Evolutionary conservation across 2,797 vertebrate species (phyloP).

Genomic region (Ctenopoma kingsleyae): DNA sequence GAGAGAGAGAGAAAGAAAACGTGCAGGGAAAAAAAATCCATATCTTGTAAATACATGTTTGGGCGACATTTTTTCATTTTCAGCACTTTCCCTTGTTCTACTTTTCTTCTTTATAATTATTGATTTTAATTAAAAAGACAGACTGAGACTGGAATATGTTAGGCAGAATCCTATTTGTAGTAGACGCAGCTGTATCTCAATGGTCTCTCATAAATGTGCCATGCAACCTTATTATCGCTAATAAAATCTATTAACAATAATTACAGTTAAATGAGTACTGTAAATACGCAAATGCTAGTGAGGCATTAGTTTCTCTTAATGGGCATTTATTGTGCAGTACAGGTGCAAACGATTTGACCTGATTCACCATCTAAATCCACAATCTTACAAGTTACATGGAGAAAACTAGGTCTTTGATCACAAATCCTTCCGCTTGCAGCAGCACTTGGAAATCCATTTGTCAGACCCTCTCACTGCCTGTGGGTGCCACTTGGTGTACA

Average conservation of each 20-base stretch:
- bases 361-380: slow-evolving; percentile 33
- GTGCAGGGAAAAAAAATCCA: slow-evolving; percentile 77
- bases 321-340: slow-evolving; percentile 13
- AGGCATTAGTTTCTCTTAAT: slow-evolving; percentile 20
- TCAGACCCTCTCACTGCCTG: slow-evolving; percentile 44
- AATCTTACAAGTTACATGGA: slow-evolving; percentile 3
- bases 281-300: not conserved
- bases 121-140: slow-evolving; percentile 85
- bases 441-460: slow-evolving; percentile 59
- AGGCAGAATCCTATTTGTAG: slow-evolving; percentile 40
- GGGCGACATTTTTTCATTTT: slow-evolving; percentile 68
- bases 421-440: slow-evolving; percentile 49
- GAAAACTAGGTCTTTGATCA: slow-evolving; percentile 40
- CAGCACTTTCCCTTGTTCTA: slow-evolving; percentile 66
- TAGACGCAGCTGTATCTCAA: slow-evolving; percentile 44
- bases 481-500: slow-evolving; percentile 35
- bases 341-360: slow-evolving; percentile 21
- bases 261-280: slow-evolving; percentile 1
- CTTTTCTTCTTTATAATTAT: slow-evolving; percentile 79
- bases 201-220: slow-evolving; percentile 11
- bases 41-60: slow-evolving; percentile 88
- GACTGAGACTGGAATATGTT: slow-evolving; percentile 59
- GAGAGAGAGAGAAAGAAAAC: slow-evolving; percentile 28
- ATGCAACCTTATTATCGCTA: not conserved
- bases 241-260: slow-evolving; percentile 27